Base-by-base conservation (phyloP, 2,888 invertebrate genomes). In the Plagiodera versicolora region DNA sequence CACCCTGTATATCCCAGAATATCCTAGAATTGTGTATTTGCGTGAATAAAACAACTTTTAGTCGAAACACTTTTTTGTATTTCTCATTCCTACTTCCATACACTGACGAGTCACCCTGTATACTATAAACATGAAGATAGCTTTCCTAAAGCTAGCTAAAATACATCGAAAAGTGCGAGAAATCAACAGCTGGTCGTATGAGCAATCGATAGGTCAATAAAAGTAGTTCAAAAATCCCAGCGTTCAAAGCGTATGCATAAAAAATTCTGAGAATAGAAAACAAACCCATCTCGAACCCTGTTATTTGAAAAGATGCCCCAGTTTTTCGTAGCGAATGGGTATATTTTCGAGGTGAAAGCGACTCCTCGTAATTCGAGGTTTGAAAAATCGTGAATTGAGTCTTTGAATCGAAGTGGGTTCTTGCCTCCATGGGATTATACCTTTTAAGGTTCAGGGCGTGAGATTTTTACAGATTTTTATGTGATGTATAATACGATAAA, bases 291-390 rank as follows among this genome's bases (percentile, higher is more conserved):
- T 58, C 61, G 63, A 66, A 59, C 56, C 63, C 65, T 59, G 59
- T 66, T 58, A 66, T 66, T 66, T 66, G 19, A 11, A n/a, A 58
- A 60, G 54, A 52, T 62, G 61, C 54, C 61, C 64, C 64, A 65
- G 61, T 65, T 65, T 55, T 54, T 56, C 45, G 47, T 47, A 45
- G 14, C 45, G 50, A 24, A 60, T 59, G 20, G 47, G 52, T 46
- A 60, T 39, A 39, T 55, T 60, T 54, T 65, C 56, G 32, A 58
- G 57, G 65, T 57, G 65, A 66, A 66, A 66, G 65, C 63, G 61
- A 51, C 52, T 50, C 52, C 58, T 39, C 39, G n/a, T 53, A 53
- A 53, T 53, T 17, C 16, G 19, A 28, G 52, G 52, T 53, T 52
- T 53, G 14, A 19, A 11, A 50, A 9, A 32, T 14, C 1, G 6